A percentile compares a stretch with the other conserved stretches of the same genome.
Conservation (phyloP, 2,888 invertebrate genomes). For the Clostera curtula region DNA sequence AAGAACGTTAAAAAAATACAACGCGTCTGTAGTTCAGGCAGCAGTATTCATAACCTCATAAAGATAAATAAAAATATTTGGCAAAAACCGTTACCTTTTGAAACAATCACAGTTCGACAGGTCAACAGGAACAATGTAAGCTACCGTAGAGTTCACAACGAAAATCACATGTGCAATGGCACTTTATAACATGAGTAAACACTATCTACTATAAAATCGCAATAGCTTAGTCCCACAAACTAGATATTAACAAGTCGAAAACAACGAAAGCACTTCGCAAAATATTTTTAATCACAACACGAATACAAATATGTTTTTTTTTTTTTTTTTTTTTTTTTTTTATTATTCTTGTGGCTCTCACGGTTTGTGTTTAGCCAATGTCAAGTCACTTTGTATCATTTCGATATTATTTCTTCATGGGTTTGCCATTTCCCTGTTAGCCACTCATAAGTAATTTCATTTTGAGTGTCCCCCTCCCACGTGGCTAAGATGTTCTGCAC, state of each 20-base stretch:
- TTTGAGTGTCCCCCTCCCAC: too few relatives aligned
- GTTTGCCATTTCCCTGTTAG: too few relatives aligned
- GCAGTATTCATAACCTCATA: constrained; percentile 1
- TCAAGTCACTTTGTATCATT: too few relatives aligned
- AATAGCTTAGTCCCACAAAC: constrained; percentile 31
- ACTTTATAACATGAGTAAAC: constrained; percentile 41
- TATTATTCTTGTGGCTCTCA: too few relatives aligned
- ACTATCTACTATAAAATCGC: constrained; percentile 42
- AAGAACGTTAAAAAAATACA: too few relatives aligned
- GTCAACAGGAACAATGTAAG: constrained; percentile 63
- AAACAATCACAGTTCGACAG: constrained; percentile 55
- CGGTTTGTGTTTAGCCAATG: too few relatives aligned
- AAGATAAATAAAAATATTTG: constrained; percentile 17
- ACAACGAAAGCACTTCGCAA: constrained; percentile 47
- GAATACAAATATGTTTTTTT: constrained; percentile 45
- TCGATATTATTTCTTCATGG: too few relatives aligned
- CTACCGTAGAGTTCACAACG: constrained; percentile 38
- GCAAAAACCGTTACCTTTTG: constrained; percentile 64
- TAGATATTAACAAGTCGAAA: constrained; percentile 41
- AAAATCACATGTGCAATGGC: constrained; percentile 41
- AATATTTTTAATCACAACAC: constrained; percentile 63
- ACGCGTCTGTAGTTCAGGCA: too few relatives aligned
- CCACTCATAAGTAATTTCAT: too few relatives aligned
- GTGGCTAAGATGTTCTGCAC: too few relatives aligned
- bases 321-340: too few relatives aligned